These are phyloP conservation scores for Pristionchus arcanus DNA, from an alignment of 2,888 invertebrate genomes.

Conservation along the genomic window DNA sequence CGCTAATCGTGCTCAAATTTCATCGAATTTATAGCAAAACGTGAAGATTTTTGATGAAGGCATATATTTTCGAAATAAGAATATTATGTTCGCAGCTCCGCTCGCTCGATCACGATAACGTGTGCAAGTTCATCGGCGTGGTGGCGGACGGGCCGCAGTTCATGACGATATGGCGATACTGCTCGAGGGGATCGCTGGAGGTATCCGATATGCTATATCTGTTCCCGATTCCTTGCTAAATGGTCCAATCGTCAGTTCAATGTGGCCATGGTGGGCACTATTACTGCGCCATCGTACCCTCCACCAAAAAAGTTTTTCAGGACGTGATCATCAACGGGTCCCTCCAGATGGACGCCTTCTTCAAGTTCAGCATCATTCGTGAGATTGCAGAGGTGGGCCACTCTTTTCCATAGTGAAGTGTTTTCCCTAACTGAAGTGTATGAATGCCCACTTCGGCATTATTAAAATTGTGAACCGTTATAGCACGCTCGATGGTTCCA, in stretches of 20 bases:
- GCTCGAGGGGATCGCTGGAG: slow-evolving; percentile 48
- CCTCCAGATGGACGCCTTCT: slow-evolving; percentile 53
- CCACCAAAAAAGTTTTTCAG: too few species aligned
- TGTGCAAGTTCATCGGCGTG: slow-evolving; percentile 55
- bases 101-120: slow-evolving; percentile 54
- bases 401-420: not conserved
- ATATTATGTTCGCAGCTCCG: slow-evolving; percentile 19
- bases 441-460: too few species aligned
- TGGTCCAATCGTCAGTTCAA: too few species aligned
- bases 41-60: too few species aligned
- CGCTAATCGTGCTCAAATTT: not conserved
- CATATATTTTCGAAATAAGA: too few species aligned
- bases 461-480: too few species aligned
- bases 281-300: too few species aligned
- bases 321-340: slow-evolving; percentile 45
- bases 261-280: too few species aligned
- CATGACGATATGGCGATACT: slow-evolving; percentile 53
- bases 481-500: too few species aligned
- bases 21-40: too few species aligned
- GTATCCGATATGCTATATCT: too few species aligned
- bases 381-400: slow-evolving; percentile 47
- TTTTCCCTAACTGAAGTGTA: not conserved
- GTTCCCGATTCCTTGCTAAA: too few species aligned
- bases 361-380: slow-evolving; percentile 51
- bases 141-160: slow-evolving; percentile 46